phyloP scores from a whole-genome alignment of 2,113 vertebrate genomes.

The Dascyllus trimaculatus region DNA sequence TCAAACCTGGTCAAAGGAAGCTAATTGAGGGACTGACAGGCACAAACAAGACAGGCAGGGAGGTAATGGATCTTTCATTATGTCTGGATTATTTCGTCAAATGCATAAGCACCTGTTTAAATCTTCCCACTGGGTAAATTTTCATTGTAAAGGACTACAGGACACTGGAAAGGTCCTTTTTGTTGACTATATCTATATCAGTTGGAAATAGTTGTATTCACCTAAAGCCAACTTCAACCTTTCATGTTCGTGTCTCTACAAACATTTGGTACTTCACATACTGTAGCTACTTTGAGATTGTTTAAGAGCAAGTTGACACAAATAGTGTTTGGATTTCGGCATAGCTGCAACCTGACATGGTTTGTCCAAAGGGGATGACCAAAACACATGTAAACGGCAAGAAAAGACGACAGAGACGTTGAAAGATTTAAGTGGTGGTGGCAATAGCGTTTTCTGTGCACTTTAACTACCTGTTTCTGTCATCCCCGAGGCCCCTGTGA shows the following conservation, averaged over 20 bases:
- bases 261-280: background rate
- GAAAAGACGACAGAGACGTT: slow-evolving; percentile 23
- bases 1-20: slow-evolving; percentile 57
- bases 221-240: background rate
- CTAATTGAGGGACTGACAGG: slow-evolving; percentile 45
- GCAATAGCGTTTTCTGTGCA: slow-evolving; percentile 14
- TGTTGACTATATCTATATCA: too few relatives aligned
- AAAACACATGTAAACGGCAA: slow-evolving; percentile 44
- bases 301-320: slow-evolving; percentile 11
- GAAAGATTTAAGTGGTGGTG: slow-evolving; percentile 41
- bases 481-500: slow-evolving; percentile 50
- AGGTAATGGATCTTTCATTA: slow-evolving; percentile 54
- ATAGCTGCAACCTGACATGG: slow-evolving; percentile 35
- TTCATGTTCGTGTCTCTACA: background rate
- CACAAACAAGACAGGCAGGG: slow-evolving; percentile 19
- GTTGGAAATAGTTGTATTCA: background rate
- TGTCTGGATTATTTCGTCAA: slow-evolving; percentile 35
- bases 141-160: too few relatives aligned
- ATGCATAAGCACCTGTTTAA: slow-evolving; percentile 29
- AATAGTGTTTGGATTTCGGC: slow-evolving; percentile 15
- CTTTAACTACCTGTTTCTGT: slow-evolving; percentile 57
- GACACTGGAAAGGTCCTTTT: background rate
- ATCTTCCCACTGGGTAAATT: background rate
- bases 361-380: slow-evolving; percentile 36
- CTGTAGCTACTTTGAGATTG: background rate